Percentiles rank a stretch among this genome's conserved stretches.
These are phyloP conservation scores for Campodea augens DNA, from an alignment of 1,140 invertebrate species.

Conservation along the genomic window DNA sequence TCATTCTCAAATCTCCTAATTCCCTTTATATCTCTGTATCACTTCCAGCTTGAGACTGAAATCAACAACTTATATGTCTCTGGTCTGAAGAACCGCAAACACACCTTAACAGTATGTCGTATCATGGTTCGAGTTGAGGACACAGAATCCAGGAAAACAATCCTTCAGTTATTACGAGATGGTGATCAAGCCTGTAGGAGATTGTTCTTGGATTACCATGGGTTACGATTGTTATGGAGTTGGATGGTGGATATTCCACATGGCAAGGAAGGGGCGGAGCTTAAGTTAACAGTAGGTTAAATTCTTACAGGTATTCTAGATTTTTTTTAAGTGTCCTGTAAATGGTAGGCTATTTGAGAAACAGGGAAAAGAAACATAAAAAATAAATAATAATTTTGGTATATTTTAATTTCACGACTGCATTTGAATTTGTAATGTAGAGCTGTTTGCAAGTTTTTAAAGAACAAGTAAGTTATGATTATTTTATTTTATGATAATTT, in stretches of 20 bases:
- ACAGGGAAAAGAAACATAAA: neutral
- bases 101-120: constrained; percentile 69
- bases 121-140: constrained; percentile 82
- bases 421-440: no score
- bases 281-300: constrained; percentile 31
- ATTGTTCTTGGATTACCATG: constrained; percentile 88
- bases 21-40: no score
- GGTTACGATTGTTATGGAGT: constrained; percentile 67
- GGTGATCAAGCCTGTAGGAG: constrained; percentile 61
- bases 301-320: constrained; percentile 11
- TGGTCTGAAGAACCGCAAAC: constrained; percentile 68
- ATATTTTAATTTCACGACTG: no score
- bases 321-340: constrained; percentile 3
- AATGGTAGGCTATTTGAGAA: neutral
- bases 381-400: no score
- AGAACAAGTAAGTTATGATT: no score
- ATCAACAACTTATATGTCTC: constrained; percentile 45
- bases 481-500: no score
- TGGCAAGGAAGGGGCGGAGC: constrained; percentile 16
- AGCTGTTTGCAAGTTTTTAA: no score
- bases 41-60: constrained; percentile 48
- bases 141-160: constrained; percentile 41
- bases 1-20: no score
- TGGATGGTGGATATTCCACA: constrained; percentile 58
- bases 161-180: constrained; percentile 38